These are phyloP conservation scores for Mola mola DNA, from an alignment of 2,113 vertebrate species.

Conservation along the genomic window DNA sequence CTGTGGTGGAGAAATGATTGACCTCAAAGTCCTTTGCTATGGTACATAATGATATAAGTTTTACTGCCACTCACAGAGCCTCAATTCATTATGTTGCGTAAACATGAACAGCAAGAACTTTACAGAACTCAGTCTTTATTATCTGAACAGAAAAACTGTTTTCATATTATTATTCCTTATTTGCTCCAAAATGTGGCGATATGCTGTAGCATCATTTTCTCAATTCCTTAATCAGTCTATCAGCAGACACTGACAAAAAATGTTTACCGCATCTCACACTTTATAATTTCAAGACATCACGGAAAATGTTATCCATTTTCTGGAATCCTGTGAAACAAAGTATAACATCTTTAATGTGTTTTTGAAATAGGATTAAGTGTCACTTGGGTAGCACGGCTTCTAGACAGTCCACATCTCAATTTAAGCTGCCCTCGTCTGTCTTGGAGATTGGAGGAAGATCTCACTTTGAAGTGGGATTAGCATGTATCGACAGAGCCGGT, in stretches of 20 bases:
- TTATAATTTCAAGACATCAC: neutral
- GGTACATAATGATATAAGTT: no score
- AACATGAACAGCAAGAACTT: no score
- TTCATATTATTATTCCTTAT: no score
- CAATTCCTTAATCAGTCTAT: no score
- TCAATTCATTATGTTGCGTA: no score
- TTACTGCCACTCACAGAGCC: no score
- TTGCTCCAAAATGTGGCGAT: no score
- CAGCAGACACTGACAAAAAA: no score
- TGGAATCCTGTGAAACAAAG: neutral
- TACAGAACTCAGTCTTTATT: no score
- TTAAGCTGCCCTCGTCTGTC: conserved; percentile 25
- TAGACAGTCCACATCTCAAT: conserved; percentile 24
- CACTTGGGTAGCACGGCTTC: conserved; percentile 38
- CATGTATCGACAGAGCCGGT: conserved; percentile 42
- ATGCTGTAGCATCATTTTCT: no score
- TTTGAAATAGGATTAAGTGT: neutral
- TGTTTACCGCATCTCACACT: neutral
- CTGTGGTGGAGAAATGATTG: neutral
- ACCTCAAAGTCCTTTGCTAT: neutral
- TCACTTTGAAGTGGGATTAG: conserved; percentile 71
- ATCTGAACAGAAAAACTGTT: no score
- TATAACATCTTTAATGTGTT: neutral
- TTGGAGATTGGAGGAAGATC: conserved; percentile 31
- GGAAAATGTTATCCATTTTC: no score